These are phyloP conservation scores for Delphinus delphis DNA, from an alignment of 2,113 vertebrate species.

Conservation along the genomic window DNA sequence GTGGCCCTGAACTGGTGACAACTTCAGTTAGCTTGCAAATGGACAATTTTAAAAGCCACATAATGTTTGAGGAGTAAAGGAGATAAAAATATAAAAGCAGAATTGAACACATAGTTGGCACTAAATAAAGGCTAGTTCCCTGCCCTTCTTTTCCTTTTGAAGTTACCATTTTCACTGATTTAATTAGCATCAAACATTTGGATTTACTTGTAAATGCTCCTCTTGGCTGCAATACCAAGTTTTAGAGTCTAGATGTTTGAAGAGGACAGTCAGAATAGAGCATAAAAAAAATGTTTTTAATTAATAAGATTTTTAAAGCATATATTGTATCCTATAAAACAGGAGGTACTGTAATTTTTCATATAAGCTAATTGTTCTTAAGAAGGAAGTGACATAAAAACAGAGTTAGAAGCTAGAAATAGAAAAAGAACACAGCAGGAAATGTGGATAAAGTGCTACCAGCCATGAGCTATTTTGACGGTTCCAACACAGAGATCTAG, in stretches of 20 bases:
- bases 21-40: background rate
- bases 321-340: background rate
- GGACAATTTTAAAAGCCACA: background rate
- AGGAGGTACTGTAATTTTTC: background rate
- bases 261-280: background rate
- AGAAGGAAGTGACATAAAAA: background rate
- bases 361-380: background rate
- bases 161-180: background rate
- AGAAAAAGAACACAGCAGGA: background rate
- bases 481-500: background rate
- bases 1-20: background rate
- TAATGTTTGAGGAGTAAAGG: slow-evolving; percentile 7
- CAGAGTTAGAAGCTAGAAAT: background rate
- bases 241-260: background rate
- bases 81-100: slow-evolving; percentile 2
- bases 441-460: background rate
- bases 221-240: background rate
- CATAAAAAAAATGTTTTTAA: background rate
- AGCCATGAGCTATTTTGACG: background rate
- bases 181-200: background rate
- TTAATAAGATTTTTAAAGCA: slow-evolving; percentile 1
- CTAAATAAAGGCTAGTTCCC: background rate
- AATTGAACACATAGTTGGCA: background rate
- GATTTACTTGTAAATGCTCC: background rate
- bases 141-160: slow-evolving; percentile 13